These are phyloP conservation scores for Heterodera filipjevi DNA, from an alignment of 2,888 invertebrate species.

Conservation along the genomic window DNA sequence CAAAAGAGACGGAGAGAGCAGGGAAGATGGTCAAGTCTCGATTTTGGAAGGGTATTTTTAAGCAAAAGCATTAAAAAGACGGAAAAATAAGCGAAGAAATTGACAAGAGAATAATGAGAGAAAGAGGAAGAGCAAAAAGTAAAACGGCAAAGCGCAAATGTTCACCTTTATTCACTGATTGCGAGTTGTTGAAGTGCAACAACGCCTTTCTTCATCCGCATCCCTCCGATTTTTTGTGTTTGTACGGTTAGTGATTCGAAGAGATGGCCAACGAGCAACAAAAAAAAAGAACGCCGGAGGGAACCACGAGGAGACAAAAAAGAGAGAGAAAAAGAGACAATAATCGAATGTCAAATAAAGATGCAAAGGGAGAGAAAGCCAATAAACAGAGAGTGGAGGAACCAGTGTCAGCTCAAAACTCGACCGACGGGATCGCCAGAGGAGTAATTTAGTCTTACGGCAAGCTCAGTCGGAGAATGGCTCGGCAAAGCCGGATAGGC, in stretches of 20 bases:
- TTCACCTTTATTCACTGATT: not conserved
- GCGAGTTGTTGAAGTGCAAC: not conserved
- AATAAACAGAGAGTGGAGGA: not conserved
- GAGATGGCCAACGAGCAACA: not conserved
- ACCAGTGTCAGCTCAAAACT: not conserved
- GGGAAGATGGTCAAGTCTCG: too few species aligned
- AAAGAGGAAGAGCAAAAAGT: not conserved
- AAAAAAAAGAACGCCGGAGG: not conserved
- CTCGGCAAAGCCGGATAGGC: slow-evolving; percentile 36
- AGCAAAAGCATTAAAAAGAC: not conserved
- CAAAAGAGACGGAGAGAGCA: too few species aligned
- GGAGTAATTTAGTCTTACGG: slow-evolving; percentile 39
- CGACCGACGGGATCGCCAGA: not conserved
- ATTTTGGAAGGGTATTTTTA: not conserved
- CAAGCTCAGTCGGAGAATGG: slow-evolving; percentile 46
- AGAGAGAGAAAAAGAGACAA: not conserved
- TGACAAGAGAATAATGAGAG: not conserved
- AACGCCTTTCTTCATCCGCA: not conserved
- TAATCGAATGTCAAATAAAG: not conserved
- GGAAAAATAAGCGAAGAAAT: not conserved
- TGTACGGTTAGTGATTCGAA: slow-evolving; percentile 3
- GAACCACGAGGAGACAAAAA: not conserved
- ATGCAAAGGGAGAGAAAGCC: not conserved
- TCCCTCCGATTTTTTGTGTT: not conserved
- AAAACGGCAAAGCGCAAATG: not conserved